Evolutionary conservation across 1,140 invertebrate species (phyloP).

Genomic region (Apis cerana): DNA sequence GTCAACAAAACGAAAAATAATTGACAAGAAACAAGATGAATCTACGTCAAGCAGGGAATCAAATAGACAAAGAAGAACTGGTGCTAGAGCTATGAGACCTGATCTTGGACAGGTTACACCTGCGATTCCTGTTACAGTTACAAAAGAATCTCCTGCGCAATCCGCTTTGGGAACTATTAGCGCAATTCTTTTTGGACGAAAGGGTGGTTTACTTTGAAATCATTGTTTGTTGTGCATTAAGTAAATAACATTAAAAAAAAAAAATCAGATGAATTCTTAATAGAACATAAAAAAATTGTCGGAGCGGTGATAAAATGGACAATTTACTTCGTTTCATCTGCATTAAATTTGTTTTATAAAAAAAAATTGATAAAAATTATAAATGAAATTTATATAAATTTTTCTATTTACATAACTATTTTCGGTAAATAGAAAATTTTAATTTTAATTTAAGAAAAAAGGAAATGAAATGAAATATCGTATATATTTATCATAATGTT

Average conservation of each 20-base stretch:
- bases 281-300: slow-evolving; percentile 7
- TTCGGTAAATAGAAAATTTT: neutral
- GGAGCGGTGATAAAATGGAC: slow-evolving; percentile 34
- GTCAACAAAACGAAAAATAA: slow-evolving; percentile 63
- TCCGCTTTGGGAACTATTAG: slow-evolving; percentile 89
- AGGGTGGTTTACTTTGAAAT: slow-evolving; percentile 88
- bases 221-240: slow-evolving; percentile 15
- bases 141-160: slow-evolving; percentile 79
- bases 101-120: slow-evolving; percentile 83
- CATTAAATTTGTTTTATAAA: neutral
- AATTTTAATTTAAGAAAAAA: neutral
- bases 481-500: neutral
- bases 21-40: slow-evolving; percentile 24
- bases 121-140: slow-evolving; percentile 72
- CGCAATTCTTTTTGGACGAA: slow-evolving; percentile 90
- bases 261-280: neutral
- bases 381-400: neutral
- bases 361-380: neutral
- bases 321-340: neutral
- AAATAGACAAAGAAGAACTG: slow-evolving; percentile 73
- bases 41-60: slow-evolving; percentile 36
- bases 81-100: slow-evolving; percentile 80
- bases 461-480: neutral
- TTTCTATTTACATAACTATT: neutral
- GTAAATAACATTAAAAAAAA: neutral